Evolutionary conservation across 2,888 invertebrate genomes (phyloP).

Genomic region (Emmelina monodactyla): DNA sequence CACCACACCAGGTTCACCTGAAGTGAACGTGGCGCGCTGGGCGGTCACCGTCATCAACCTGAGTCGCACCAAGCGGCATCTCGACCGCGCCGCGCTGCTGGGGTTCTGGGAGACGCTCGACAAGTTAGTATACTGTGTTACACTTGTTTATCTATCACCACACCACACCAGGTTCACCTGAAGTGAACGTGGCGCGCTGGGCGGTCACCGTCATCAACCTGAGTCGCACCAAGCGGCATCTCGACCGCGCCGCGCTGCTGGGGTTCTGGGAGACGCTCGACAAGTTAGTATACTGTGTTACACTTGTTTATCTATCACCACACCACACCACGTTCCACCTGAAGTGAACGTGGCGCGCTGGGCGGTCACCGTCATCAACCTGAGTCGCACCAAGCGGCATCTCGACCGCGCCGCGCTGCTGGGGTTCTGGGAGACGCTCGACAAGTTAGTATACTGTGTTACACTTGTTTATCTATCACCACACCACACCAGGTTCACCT

Average conservation of each 20-base stretch:
- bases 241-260: slow-evolving; percentile 94
- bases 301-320: too few species aligned
- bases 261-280: slow-evolving; percentile 98
- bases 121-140: slow-evolving; percentile 80
- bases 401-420: slow-evolving; percentile 95
- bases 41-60: slow-evolving; percentile 92
- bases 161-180: too few species aligned
- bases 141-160: too few species aligned
- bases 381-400: slow-evolving; percentile 94
- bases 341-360: slow-evolving; percentile 96
- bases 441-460: slow-evolving; percentile 85
- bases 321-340: slow-evolving; percentile 98
- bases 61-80: slow-evolving; percentile 92
- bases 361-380: slow-evolving; percentile 92
- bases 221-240: slow-evolving; percentile 92
- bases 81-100: slow-evolving; percentile 94
- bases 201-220: slow-evolving; percentile 92
- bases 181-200: slow-evolving; percentile 96
- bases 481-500: too few species aligned
- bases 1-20: too few species aligned
- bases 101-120: slow-evolving; percentile 98
- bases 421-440: slow-evolving; percentile 96
- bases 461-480: too few species aligned
- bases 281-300: slow-evolving; percentile 80
- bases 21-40: slow-evolving; percentile 96